Evolutionary conservation across 2,888 invertebrate species (phyloP).

Genomic region (Callimorpha dominula): DNA sequence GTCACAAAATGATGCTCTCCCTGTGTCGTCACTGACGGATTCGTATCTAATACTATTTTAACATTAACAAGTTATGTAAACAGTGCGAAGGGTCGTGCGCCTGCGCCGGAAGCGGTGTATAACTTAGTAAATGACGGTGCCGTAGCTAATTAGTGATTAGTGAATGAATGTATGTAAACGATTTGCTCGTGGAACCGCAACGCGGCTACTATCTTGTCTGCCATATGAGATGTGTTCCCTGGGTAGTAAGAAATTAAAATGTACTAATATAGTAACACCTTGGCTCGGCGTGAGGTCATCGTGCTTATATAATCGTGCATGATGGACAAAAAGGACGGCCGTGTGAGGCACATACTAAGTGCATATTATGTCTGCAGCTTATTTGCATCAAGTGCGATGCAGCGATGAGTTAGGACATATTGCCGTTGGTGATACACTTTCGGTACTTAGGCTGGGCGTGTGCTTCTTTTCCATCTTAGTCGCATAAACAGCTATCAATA

Average conservation of each 20-base stretch:
- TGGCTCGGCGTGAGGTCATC: not conserved
- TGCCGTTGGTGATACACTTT: not conserved
- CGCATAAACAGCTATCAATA: no score
- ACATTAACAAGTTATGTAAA: not conserved
- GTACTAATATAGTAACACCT: not conserved
- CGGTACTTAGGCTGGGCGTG: no score
- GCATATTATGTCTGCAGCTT: constrained; percentile 2
- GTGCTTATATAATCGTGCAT: not conserved
- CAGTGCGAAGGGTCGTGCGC: constrained; percentile 11
- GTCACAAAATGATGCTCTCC: not conserved
- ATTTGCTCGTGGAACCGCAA: constrained; percentile 10
- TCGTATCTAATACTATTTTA: not conserved
- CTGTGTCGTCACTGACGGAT: not conserved
- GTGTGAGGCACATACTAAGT: no score
- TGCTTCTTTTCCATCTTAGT: no score
- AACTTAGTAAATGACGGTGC: constrained; percentile 8
- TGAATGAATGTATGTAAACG: constrained; percentile 13
- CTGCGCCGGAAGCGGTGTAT: constrained; percentile 9
- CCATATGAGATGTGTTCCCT: not conserved
- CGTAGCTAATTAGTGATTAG: constrained; percentile 8
- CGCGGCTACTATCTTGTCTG: constrained; percentile 7
- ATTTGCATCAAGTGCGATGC: not conserved
- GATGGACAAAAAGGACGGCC: not conserved
- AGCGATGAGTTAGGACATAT: not conserved
- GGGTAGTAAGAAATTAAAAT: constrained; percentile 5